Evolutionary conservation across 2,113 vertebrate species (phyloP).

Genomic region (Rhadina sibilatrix): DNA sequence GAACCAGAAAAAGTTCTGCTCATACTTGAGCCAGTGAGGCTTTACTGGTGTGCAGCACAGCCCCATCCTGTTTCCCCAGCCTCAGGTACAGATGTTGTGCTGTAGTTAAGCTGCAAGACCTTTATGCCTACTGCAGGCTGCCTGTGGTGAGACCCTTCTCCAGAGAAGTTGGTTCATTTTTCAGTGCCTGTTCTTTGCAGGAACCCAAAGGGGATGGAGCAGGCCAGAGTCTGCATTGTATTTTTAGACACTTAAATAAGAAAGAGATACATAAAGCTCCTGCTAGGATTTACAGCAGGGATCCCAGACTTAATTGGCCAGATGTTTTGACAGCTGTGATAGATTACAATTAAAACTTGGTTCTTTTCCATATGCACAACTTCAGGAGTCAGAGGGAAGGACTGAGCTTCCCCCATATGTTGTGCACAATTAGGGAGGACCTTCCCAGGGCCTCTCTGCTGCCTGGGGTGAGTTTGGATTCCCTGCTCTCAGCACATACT

Average conservation of each 20-base stretch:
- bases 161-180: background rate
- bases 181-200: background rate
- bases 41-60: background rate
- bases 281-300: background rate
- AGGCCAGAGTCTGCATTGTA: background rate
- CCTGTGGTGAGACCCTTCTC: background rate
- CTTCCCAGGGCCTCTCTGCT: background rate
- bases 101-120: background rate
- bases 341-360: background rate
- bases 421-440: background rate
- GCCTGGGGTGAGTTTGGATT: accelerated
- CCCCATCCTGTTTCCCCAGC: background rate
- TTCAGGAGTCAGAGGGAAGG: background rate
- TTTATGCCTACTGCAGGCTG: background rate
- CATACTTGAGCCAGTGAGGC: background rate
- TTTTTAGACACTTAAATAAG: background rate
- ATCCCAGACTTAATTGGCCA: background rate
- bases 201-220: background rate
- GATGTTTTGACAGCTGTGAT: background rate
- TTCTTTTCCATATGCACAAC: background rate
- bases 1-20: background rate
- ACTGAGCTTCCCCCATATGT: background rate
- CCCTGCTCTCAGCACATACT: background rate
- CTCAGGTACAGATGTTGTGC: background rate
- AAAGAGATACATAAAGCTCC: background rate